These are phyloP conservation scores for Nymphalis urticae DNA, from an alignment of 2,888 invertebrate species.

Conservation along the genomic window DNA sequence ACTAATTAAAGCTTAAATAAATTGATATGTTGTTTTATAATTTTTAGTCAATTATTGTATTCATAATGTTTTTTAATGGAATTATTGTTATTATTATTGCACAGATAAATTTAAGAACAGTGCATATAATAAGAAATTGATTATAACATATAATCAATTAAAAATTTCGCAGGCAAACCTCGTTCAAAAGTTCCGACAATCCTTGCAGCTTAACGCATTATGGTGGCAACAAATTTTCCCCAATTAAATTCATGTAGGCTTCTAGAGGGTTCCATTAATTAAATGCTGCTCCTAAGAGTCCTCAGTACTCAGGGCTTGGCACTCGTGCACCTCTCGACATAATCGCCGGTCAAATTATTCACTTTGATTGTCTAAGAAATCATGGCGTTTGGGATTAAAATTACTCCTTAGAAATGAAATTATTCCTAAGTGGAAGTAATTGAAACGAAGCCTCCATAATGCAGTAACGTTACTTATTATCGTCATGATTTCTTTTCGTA, in stretches of 20 bases:
- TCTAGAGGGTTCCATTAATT: constrained; percentile 64
- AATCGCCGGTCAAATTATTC: constrained; percentile 71
- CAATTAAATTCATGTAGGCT: constrained; percentile 55
- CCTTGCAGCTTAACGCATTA: constrained; percentile 35
- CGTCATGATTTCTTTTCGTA: neutral
- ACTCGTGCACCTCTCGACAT: constrained; percentile 59
- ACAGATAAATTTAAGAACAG: too few species aligned
- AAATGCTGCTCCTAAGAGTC: constrained; percentile 57
- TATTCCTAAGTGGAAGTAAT: constrained; percentile 1
- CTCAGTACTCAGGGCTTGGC: constrained; percentile 46
- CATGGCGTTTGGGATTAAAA: constrained; percentile 58
- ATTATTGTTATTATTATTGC: too few species aligned
- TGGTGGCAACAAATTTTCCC: constrained; percentile 51
- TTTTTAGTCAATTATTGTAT: too few species aligned
- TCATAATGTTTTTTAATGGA: too few species aligned
- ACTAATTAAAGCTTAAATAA: too few species aligned
- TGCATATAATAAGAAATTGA: too few species aligned
- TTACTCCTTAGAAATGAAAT: constrained; percentile 43
- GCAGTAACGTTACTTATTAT: neutral
- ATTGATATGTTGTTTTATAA: too few species aligned
- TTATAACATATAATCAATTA: neutral
- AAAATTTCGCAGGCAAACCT: constrained; percentile 6
- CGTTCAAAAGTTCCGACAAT: constrained; percentile 25
- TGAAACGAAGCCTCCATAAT: neutral
- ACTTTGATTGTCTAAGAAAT: constrained; percentile 68